Percentiles rank a stretch among this genome's conserved stretches.
Evolutionary conservation across 2,113 vertebrate species (phyloP).

Genomic region (Jacana jacana): DNA sequence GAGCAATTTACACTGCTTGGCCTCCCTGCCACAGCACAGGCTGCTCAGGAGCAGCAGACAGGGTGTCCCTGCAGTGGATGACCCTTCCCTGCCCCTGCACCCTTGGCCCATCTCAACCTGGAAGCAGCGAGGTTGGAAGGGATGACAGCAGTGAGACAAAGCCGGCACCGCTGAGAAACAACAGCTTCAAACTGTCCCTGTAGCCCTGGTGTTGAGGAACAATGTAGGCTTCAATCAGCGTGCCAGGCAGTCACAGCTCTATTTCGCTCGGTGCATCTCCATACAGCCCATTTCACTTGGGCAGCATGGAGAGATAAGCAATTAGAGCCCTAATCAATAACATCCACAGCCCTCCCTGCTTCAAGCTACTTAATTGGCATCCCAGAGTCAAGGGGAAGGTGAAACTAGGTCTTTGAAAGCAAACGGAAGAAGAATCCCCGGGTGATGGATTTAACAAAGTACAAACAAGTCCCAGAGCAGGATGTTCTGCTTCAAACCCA

Average conservation of each 20-base stretch:
- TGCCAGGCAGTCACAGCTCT: background rate
- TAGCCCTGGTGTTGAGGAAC: background rate
- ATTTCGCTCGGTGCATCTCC: background rate
- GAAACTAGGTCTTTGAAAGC: background rate
- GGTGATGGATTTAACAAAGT: background rate
- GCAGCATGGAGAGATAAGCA: background rate
- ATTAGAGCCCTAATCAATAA: slow-evolving; percentile 63
- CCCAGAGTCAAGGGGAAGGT: slow-evolving; percentile 2
- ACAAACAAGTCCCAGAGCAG: background rate
- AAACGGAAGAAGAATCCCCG: background rate
- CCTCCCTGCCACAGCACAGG: background rate
- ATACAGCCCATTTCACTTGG: background rate
- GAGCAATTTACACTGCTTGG: accelerated
- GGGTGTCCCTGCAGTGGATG: background rate
- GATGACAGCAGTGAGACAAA: background rate
- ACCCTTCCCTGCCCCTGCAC: background rate
- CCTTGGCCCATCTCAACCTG: background rate
- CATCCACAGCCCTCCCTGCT: background rate
- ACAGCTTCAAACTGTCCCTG: background rate
- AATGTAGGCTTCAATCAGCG: background rate
- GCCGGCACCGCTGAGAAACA: background rate
- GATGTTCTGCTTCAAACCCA: background rate
- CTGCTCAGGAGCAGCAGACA: accelerated
- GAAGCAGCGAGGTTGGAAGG: background rate
- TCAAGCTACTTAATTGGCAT: slow-evolving; percentile 39